Evolutionary conservation across 1,140 invertebrate genomes (phyloP), one percentile per base, ranked within the genome.

Genomic region (Drosophila sucinea): DNA sequence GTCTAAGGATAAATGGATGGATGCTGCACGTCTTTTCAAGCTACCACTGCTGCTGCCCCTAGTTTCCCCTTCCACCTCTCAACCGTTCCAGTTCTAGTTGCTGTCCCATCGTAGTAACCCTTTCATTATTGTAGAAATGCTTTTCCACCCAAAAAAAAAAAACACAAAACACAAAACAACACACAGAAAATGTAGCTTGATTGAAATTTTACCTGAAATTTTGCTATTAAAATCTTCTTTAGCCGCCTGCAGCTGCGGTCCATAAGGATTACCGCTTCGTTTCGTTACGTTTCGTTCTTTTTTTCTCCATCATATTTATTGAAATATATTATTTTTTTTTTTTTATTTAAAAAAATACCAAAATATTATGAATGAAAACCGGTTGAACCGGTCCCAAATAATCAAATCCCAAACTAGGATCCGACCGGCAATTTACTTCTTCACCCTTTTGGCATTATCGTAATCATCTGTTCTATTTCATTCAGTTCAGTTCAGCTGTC

Each of bases 291-390:
- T 25, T 51, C 10, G 2, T 27, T 51, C 27, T 51, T 51, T 10
- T 38, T 81, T 74, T 75, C 65, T 54, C 44, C 69, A 63, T 73
- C 72, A 76, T 82, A 86, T 83, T 86, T 86, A 87, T 82, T 86
- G 71, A 86, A 86, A 86, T 87, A 87, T 83, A 83, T 87, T 86
- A 83, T 86, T 79, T 55, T 77, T 87, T 77, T 83, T 87, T 87
- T 86, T 87, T 86, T 79, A 55, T 77, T 87, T 77, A 87, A 75
- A 77, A 87, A 83, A 85, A 73, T 81, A 87, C 83, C 83, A 87
- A 76, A 87, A 83, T 80, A 86, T 83, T 79, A 67, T 65, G 67
- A 57, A 69, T 63, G 60, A 55, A 63, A 67, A 89, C 83, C 67
- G 67, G 83, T 89, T 64, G 35, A 74, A 77, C 83, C 58, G 70